Evolutionary conservation across 2,113 vertebrate species (phyloP).

Genomic region (Acanthisitta chloris): DNA sequence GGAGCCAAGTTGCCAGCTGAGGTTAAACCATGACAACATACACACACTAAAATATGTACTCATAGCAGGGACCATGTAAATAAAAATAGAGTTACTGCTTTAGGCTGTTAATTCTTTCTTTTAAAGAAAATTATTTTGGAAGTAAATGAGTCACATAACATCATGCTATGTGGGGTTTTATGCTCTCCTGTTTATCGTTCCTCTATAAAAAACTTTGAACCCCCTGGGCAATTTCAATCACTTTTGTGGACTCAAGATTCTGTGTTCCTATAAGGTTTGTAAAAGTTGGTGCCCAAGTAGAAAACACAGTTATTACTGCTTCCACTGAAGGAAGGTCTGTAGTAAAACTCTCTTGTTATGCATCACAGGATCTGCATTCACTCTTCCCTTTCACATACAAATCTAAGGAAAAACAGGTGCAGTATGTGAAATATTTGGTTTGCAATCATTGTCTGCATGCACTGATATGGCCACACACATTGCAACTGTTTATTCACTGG

Average conservation of each 20-base stretch:
- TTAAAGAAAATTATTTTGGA: conserved; percentile 7
- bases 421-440: background rate
- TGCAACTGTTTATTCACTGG: background rate
- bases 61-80: background rate
- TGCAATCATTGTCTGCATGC: background rate
- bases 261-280: background rate
- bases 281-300: background rate
- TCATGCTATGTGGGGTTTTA: background rate
- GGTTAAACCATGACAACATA: background rate
- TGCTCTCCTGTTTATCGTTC: background rate
- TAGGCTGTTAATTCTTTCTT: background rate
- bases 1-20: background rate
- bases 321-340: background rate
- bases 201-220: background rate
- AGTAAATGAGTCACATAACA: conserved; percentile 8
- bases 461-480: background rate
- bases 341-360: background rate
- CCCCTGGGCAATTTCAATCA: background rate
- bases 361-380: background rate
- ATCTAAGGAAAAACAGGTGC: background rate
- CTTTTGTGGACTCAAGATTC: background rate
- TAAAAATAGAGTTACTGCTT: background rate
- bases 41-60: background rate
- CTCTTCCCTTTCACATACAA: background rate
- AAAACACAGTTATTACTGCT: background rate